phyloP scores from a whole-genome alignment of 2,113 vertebrate species.

The Lampris incognitus region DNA sequence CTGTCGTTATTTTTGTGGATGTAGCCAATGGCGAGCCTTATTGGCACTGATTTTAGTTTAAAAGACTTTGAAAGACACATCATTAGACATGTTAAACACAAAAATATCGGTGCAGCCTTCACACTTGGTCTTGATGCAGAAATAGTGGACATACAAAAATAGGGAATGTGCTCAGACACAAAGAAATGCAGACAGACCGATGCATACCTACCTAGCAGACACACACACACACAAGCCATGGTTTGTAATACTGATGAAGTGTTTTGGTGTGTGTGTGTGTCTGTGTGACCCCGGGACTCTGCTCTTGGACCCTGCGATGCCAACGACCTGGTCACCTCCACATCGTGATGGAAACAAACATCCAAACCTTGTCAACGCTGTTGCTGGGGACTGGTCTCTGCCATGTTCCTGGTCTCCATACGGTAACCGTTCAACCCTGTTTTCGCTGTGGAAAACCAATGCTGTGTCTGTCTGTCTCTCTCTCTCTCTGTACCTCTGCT shows the following conservation, averaged over 20 bases:
- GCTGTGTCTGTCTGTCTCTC: conserved; percentile 21
- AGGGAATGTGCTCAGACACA: not conserved
- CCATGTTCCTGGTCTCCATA: conserved; percentile 56
- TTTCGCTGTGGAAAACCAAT: conserved; percentile 43
- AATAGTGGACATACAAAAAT: too few species aligned
- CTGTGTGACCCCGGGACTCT: conserved; percentile 88
- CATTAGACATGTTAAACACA: too few species aligned
- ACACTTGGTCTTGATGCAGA: too few species aligned
- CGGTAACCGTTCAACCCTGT: conserved; percentile 75
- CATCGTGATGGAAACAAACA: conserved; percentile 72
- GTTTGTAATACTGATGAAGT: conserved; percentile 98
- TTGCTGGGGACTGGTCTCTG: conserved; percentile 87
- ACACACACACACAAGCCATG: not conserved
- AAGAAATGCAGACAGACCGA: not conserved
- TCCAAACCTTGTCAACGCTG: conserved; percentile 55
- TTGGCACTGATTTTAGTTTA: too few species aligned
- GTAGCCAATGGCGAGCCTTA: too few species aligned
- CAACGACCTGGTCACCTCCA: conserved; percentile 85
- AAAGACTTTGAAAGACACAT: too few species aligned
- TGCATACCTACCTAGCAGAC: not conserved
- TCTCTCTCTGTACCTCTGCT: conserved; percentile 37
- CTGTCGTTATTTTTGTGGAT: too few species aligned
- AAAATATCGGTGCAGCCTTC: too few species aligned
- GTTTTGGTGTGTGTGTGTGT: conserved; percentile 88
- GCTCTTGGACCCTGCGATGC: conserved; percentile 82